Conservation (phyloP, 2,888 invertebrate species). For the Leucophora obtusa region DNA sequence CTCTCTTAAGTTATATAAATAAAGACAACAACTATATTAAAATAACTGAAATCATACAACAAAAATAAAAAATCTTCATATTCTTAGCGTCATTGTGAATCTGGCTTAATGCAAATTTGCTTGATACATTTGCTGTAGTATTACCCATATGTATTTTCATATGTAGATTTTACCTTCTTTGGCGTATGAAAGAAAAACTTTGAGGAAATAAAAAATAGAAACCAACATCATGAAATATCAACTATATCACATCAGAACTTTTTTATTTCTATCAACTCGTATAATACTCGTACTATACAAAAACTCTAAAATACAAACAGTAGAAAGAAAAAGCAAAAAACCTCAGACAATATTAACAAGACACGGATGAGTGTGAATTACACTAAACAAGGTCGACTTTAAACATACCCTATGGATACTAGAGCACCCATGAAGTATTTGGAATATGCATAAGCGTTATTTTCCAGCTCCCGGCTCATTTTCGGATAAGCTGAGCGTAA, state of each 20-base stretch:
- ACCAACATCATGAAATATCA: conserved; percentile 13
- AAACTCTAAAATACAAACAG: conserved; percentile 14
- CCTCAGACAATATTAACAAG: conserved; percentile 55
- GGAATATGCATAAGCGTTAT: no score
- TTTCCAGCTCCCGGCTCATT: no score
- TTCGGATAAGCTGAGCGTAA: no score
- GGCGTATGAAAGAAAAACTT: conserved; percentile 27
- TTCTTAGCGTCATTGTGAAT: no score
- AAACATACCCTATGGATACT: no score
- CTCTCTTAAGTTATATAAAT: no score
- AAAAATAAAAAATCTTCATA: no score
- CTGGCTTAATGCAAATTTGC: no score
- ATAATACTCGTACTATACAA: background rate
- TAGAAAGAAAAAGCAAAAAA: conserved; percentile 21
- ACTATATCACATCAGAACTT: conserved; percentile 18
- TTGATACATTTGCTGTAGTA: conserved; percentile 7
- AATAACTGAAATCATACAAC: no score
- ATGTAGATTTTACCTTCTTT: conserved; percentile 50
- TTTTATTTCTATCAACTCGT: background rate
- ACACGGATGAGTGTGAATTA: conserved; percentile 18
- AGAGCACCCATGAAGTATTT: no score
- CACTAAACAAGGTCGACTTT: background rate
- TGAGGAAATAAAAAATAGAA: conserved; percentile 11
- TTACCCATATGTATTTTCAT: background rate
- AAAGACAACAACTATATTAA: no score